Percentiles rank a stretch among this genome's conserved stretches.
These are phyloP conservation scores for Taeniopygia guttata DNA, from an alignment of 2,797 vertebrate genomes.

Conservation along the genomic window DNA sequence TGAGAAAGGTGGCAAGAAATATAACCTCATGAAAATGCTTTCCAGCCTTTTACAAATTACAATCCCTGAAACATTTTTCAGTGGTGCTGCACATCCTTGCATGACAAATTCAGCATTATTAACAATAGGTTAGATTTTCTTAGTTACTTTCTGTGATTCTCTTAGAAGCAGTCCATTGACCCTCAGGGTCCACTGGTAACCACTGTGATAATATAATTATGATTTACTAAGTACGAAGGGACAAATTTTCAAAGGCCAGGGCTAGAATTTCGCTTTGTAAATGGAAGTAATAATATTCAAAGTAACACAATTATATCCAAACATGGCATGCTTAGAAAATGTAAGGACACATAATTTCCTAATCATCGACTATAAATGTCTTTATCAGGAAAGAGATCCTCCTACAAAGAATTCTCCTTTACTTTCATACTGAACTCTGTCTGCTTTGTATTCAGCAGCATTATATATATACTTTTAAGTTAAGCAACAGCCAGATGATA, in stretches of 20 bases:
- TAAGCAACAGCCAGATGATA: conserved; percentile 27
- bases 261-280: conserved; percentile 52
- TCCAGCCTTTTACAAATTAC: background rate
- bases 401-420: background rate
- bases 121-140: conserved; percentile 48
- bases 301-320: conserved; percentile 50
- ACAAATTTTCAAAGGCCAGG: conserved; percentile 45
- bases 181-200: conserved; percentile 35
- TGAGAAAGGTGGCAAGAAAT: background rate
- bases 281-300: conserved; percentile 55
- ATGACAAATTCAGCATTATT: conserved; percentile 16
- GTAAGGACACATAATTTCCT: conserved; percentile 5
- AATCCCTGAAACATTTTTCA: conserved; percentile 1
- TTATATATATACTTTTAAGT: conserved; percentile 17
- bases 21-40: background rate
- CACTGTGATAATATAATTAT: conserved; percentile 36
- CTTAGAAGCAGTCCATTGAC: conserved; percentile 43
- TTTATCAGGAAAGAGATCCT: background rate
- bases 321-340: conserved; percentile 13
- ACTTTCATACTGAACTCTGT: background rate
- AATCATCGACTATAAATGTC: conserved; percentile 33
- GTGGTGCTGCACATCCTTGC: background rate
- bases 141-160: conserved; percentile 26
- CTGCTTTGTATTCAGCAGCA: background rate
- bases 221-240: conserved; percentile 41